phyloP scores from a whole-genome alignment of 64 coral and sea anemone species.

The Porites lutea region DNA sequence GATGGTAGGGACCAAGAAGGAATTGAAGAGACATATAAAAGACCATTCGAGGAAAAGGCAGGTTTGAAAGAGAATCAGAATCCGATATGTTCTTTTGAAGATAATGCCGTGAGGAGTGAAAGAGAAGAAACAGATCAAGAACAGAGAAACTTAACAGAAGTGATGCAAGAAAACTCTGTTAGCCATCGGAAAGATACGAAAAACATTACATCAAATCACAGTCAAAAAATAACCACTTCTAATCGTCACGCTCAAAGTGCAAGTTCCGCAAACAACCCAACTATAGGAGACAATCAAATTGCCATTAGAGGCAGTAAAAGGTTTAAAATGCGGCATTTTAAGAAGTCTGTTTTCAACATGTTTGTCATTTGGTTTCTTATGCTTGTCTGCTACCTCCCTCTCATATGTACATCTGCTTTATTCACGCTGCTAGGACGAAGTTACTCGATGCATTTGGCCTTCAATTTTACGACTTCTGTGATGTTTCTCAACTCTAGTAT shows the following conservation, averaged over 20 bases:
- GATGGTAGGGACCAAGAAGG: background rate
- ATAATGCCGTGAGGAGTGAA: background rate
- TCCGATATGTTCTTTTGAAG: background rate
- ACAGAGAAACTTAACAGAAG: background rate
- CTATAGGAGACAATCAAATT: background rate
- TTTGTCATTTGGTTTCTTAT: constrained; percentile 43
- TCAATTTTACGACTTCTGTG: constrained; percentile 41
- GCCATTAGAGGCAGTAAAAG: background rate
- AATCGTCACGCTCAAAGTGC: background rate
- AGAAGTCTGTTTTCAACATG: constrained; percentile 46
- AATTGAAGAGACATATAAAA: background rate
- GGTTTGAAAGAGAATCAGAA: background rate
- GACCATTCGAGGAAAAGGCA: background rate
- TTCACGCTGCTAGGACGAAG: background rate
- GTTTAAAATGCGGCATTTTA: constrained; percentile 33
- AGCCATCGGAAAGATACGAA: background rate
- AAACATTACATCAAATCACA: background rate
- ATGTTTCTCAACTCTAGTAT: constrained; percentile 47
- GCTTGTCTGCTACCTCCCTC: constrained; percentile 21
- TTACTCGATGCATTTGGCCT: constrained; percentile 22
- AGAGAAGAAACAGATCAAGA: background rate
- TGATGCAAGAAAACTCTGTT: background rate
- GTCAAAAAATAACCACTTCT: background rate
- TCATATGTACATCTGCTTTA: constrained; percentile 7
- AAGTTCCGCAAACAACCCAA: background rate